Evolutionary conservation across 2,113 vertebrate species (phyloP).

Genomic region (Mastomys coucha): DNA sequence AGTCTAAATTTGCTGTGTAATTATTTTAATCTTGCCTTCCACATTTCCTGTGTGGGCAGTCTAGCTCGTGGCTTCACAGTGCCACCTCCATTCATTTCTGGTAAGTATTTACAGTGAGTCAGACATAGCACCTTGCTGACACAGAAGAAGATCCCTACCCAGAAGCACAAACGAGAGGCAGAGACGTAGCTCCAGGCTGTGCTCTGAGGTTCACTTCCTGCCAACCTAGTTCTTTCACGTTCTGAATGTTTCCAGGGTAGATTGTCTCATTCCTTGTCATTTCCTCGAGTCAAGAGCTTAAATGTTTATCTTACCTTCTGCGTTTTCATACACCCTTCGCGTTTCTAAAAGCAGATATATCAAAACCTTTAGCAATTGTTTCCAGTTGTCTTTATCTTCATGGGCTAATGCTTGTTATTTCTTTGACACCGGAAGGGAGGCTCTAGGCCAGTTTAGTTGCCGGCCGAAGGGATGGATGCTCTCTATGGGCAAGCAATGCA

Average conservation of each 20-base stretch:
- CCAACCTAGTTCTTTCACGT: neutral
- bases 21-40: neutral
- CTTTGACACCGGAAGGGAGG: neutral
- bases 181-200: accelerated
- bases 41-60: neutral
- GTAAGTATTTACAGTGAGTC: too few relatives aligned
- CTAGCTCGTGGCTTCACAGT: neutral
- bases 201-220: neutral
- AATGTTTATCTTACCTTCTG: neutral
- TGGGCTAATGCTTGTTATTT: neutral
- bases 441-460: neutral
- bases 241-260: neutral
- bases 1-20: neutral
- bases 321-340: neutral
- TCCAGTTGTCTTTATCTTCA: neutral
- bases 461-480: neutral
- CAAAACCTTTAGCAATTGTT: neutral
- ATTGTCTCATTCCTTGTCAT: neutral
- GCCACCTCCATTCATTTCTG: neutral
- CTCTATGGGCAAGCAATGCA: neutral
- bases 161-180: neutral
- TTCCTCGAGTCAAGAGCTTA: neutral
- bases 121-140: neutral
- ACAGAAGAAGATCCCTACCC: neutral
- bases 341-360: neutral